Evolutionary conservation across 1,140 invertebrate species (phyloP).

Genomic region (Trichogramma pretiosum): DNA sequence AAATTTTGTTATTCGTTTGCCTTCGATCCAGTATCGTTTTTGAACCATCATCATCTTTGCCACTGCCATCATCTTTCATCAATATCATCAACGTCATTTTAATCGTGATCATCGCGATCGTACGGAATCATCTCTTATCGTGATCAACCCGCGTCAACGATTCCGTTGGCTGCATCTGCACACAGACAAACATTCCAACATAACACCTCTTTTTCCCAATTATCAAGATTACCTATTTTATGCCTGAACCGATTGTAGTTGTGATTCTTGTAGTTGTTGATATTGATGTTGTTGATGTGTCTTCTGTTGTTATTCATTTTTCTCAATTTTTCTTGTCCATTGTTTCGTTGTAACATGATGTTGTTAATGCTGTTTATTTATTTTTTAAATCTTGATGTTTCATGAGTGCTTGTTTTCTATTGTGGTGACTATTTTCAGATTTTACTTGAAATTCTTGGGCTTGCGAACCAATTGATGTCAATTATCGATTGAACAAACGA

Average conservation of each 20-base stretch:
- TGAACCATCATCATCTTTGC: too few species aligned
- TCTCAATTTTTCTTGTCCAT: not conserved
- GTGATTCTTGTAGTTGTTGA: conserved; percentile 20
- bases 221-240: conserved; percentile 26
- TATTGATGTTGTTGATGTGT: conserved; percentile 17
- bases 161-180: conserved; percentile 47
- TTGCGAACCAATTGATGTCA: too few species aligned
- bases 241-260: conserved; percentile 15
- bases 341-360: not conserved
- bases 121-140: conserved; percentile 19
- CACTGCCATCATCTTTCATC: conserved; percentile 25
- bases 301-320: conserved; percentile 2
- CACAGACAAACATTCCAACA: conserved; percentile 50
- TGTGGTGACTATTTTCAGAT: too few species aligned
- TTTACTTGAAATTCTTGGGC: too few species aligned
- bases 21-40: too few species aligned
- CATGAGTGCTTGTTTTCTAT: too few species aligned
- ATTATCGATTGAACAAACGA: too few species aligned
- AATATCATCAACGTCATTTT: conserved; percentile 11
- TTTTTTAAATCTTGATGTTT: too few species aligned
- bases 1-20: too few species aligned
- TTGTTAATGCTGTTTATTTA: not conserved
- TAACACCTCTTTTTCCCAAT: conserved; percentile 37
- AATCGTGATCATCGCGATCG: conserved; percentile 13
- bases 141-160: conserved; percentile 45